Evolutionary conservation across 2,888 invertebrate species (phyloP).

Genomic region (Thysanoteuthis rhombus): DNA sequence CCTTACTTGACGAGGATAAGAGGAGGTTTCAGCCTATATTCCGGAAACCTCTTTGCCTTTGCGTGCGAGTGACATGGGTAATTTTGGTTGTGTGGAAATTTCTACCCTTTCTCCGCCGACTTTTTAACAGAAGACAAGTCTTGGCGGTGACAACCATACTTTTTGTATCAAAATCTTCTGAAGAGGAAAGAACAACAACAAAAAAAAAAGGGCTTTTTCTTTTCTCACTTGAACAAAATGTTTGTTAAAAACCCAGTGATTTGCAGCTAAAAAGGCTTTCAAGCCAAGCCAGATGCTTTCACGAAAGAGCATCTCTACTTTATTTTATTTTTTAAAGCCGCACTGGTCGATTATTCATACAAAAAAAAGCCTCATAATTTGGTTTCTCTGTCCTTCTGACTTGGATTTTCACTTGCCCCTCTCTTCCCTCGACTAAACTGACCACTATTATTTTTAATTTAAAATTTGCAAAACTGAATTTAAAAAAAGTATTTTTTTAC

Average conservation of each 20-base stretch:
- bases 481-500: background rate
- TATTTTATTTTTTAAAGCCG: background rate
- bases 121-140: background rate
- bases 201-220: background rate
- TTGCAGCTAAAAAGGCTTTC: background rate
- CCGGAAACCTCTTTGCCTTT: background rate
- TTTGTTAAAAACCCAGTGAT: background rate
- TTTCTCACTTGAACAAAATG: background rate
- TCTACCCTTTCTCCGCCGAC: background rate
- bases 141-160: background rate
- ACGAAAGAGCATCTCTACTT: background rate
- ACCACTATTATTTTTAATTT: background rate
- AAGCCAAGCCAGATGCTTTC: background rate
- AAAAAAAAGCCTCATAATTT: background rate
- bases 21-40: background rate
- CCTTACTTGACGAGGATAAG: background rate
- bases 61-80: background rate
- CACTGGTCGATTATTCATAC: background rate
- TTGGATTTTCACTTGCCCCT: background rate
- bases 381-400: background rate
- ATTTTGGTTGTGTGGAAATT: background rate
- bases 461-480: conserved; percentile 12
- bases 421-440: background rate
- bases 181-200: background rate
- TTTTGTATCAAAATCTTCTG: background rate